Conservation (phyloP, 1,140 invertebrate genomes). For the Sycophaga agraensis region DNA sequence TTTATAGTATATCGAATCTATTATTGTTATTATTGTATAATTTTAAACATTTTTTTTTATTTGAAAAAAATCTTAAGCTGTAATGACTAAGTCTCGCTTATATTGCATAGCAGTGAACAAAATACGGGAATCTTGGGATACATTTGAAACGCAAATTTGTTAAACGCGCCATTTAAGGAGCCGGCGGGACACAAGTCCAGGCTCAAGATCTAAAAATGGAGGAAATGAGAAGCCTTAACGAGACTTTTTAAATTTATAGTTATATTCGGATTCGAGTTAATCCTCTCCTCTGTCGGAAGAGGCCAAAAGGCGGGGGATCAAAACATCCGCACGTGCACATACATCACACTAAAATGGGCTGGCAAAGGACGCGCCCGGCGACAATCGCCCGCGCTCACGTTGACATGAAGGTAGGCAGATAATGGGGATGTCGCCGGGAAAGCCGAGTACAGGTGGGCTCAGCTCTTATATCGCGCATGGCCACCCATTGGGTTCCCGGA, state of each 20-base stretch:
- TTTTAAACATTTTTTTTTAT: neutral
- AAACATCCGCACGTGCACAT: too few relatives aligned
- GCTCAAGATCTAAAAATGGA: neutral
- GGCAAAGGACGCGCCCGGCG: too few relatives aligned
- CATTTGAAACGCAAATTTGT: too few relatives aligned
- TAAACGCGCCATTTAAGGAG: conserved; percentile 1
- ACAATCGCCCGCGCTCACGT: neutral
- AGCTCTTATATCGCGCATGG: too few relatives aligned
- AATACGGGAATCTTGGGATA: too few relatives aligned
- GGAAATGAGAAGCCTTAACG: neutral
- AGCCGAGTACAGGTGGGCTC: too few relatives aligned
- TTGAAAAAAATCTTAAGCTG: neutral
- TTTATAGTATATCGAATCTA: neutral
- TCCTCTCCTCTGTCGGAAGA: neutral
- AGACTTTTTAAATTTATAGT: conserved; percentile 2
- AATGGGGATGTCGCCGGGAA: neutral
- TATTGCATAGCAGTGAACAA: too few relatives aligned
- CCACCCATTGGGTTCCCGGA: conserved; percentile 10
- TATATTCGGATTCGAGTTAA: conserved; percentile 13
- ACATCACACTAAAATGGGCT: too few relatives aligned
- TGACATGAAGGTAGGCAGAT: neutral
- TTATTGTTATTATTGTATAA: conserved; percentile 15
- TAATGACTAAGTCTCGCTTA: too few relatives aligned
- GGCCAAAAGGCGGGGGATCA: too few relatives aligned
- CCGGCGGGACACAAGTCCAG: neutral